Base-by-base conservation (phyloP, 2,797 vertebrate genomes). In the Mormyrus hasselquistii region DNA sequence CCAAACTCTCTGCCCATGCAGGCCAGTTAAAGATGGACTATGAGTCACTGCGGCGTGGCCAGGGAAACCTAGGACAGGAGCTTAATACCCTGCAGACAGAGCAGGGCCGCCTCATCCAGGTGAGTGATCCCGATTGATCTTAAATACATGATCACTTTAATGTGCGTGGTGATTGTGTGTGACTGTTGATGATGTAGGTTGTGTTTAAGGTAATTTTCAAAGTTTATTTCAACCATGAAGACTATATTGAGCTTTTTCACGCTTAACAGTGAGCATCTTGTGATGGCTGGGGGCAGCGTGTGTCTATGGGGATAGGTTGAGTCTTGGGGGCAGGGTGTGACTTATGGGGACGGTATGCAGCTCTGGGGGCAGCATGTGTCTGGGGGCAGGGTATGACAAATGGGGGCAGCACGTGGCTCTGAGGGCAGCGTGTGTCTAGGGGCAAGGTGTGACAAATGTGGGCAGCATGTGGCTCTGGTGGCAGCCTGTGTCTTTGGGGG, bases 31-130 rank as follows among this genome's bases (percentile, higher is more conserved):
- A 97, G 2, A 95, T 97, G 0, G 98, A 99, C 95, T 98, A 97
- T 0, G 95, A 97, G 0, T 93, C 96, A 38, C 93, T 99, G 88
- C 96, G 96, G 87, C 97, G 97, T 89, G 97, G 97, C 0, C 98
- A 99, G 90, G 93, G 95, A 0, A 91, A 94, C 59, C 95, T 99
- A 92, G 98, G 97, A 65, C 97, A 99, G 93, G 98, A 98, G 89
- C 96, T 99, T 12, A 97, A 94, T 7, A 93, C 97, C 4, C 95
- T 99, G 93, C 98, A 99, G 94, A 96, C 95, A 0, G 98, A 99
- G 93, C 98, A 99, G 92, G 97, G 97, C 7, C 96, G 96, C 91
- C 97, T 99, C 90, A 97, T 98, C 94, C 98, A 99, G 98, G 98
- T 99, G 92, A 95, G 95, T 4, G 0, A 0, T 34, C 0, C 89